Base-by-base conservation (phyloP, 2,113 vertebrate genomes). In the Bujurquina vittata region DNA sequence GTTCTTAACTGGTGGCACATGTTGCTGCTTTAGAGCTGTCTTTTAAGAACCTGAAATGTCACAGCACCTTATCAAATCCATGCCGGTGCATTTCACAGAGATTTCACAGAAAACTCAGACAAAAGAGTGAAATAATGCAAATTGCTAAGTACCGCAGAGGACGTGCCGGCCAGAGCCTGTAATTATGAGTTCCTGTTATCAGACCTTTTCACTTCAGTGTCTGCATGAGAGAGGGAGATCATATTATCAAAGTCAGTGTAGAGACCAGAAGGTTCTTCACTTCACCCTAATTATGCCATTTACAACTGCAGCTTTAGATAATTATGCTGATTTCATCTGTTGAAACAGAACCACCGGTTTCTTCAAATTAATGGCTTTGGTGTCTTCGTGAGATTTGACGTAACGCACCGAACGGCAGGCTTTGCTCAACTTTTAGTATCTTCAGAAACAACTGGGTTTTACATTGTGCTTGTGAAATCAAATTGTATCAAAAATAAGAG, bases 211-310 rank as follows among this genome's bases (percentile, higher is more conserved):
- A 61, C 20, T 60, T 46, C 26, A 22, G 14, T 63, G 58, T 75
- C 20, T 75, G 60, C 15, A 14, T 37, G 49, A 79, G 35, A 46
- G 65, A 49, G 56, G 5, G 29, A 46, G 29, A 75, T 74, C 20
- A 54, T 81, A 81, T 85, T 73, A 86, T 84, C 61, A 74, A 60
- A 75, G 52, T 1, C 83, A 80, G 62, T 60, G 60, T 75, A 31
- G 57, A 79, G 67, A 77, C 73, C 79, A 83, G 33, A 86, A 85
- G 84, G 87, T 89, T 90, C 77, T 85, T 82, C 80, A 37, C 80
- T 62, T 87, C 62, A 69, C 37, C 22, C 82, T 92, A 84, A 91
- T 89, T 89, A 85, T 85, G 55, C 77, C 80, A 87, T 85, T 88
- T 89, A 87, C 77, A 78, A 79, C 69, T 52, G 9, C 82, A 77